Evolutionary conservation across 2,797 vertebrate species (phyloP), one percentile per base, ranked within the genome.

Genomic region (Phaenicophaeus curvirostris): DNA sequence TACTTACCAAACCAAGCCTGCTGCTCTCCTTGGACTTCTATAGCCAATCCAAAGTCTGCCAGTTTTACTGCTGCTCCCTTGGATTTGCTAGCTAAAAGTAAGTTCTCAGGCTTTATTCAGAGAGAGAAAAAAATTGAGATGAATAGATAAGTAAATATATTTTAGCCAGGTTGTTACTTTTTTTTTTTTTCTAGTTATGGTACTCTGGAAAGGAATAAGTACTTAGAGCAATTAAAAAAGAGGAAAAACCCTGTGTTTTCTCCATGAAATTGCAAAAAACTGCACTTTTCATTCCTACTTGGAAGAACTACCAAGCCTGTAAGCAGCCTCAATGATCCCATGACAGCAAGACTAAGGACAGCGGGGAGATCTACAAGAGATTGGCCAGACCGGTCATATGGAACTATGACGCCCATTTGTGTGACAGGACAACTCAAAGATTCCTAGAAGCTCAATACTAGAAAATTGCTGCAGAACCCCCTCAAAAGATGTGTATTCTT

Each of bases 1-100:
- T 98, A 97, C 98, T 98, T 96, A 99, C 99, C 99, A 75, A 99
- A 99, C 99, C 99, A 99, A 17, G 99, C 99, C 96, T 99, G 99
- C 91, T 99, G 99, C 65, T 99, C 99, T 85, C 99, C 99, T 97
- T 99, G 99, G 67, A 99, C 99, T 96, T 99, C 99, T 76, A 99
- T 99, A 73, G 99, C 99, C 95, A 99, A 97, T 28, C 99, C 99
- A 84, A 99, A 99, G 94, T 99, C 99, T 3, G 99, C 99, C 97
- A 99, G 98, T 95, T 99, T 99, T 68, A 99, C 99, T 12, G 99
- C 99, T 1, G 99, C 99, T 63, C 99, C 99, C 97, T 99, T 99
- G 95, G 99, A 97, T 97, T 99, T 99, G 97, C 99, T 99, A 97
- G 99, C 99, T 96, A 99, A 97, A 89, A 99, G 99, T 98, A 99